These are phyloP conservation scores for Hylia prasina DNA, from an alignment of 2,113 vertebrate species.

Conservation along the genomic window DNA sequence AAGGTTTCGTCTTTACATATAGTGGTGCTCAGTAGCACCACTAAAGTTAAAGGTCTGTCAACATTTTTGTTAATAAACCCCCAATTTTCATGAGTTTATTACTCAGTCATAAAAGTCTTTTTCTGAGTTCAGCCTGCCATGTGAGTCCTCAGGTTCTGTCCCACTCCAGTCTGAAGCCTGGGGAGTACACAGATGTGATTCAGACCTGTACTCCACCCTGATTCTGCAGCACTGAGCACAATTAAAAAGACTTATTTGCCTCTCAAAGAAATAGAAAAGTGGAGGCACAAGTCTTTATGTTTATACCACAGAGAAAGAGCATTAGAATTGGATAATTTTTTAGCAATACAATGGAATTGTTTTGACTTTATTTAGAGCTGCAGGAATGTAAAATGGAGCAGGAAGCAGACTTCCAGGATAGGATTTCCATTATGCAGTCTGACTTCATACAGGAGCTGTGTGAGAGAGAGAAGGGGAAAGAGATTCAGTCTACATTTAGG, in stretches of 20 bases:
- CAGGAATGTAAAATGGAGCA: conserved; percentile 27
- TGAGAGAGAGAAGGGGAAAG: not conserved
- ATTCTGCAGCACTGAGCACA: not conserved
- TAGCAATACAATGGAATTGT: not conserved
- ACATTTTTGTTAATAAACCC: conserved; percentile 26
- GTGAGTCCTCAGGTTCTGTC: not conserved
- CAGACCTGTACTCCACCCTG: not conserved
- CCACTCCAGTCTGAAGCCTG: not conserved
- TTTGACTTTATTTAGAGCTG: conserved; percentile 1
- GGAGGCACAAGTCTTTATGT: not conserved
- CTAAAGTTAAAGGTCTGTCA: conserved; percentile 39
- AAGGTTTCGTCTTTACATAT: not conserved
- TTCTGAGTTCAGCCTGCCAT: not conserved
- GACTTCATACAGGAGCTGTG: not conserved
- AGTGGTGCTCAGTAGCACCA: not conserved
- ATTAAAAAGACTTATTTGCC: not conserved
- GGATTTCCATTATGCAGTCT: not conserved
- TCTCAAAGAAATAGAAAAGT: not conserved
- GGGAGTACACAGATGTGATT: not conserved
- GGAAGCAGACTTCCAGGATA: conserved; percentile 9
- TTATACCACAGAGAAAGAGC: not conserved
- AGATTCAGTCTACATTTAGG: not conserved
- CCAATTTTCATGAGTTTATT: conserved; percentile 10
- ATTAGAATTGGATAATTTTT: not conserved
- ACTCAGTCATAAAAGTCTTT: not conserved